phyloP scores from a whole-genome alignment of 2,888 invertebrate species.

The Acleris literana region DNA sequence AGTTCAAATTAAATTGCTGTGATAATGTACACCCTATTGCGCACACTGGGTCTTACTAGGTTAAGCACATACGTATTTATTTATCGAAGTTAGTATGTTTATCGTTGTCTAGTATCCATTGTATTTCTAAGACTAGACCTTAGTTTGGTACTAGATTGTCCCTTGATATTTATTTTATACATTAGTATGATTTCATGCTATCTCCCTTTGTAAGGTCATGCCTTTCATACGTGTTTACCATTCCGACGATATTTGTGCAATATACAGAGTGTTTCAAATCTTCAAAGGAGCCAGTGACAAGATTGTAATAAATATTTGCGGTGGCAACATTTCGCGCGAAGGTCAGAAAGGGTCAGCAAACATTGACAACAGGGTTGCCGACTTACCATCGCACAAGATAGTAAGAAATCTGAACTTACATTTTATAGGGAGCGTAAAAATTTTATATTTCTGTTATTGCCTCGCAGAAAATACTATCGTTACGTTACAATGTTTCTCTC shows the following conservation, averaged over 20 bases:
- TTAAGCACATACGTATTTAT: no score
- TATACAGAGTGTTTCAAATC: neutral
- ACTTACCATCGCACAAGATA: slow-evolving; percentile 4
- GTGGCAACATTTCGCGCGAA: neutral
- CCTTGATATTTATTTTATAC: no score
- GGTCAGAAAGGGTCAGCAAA: neutral
- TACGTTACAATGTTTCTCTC: slow-evolving; percentile 30
- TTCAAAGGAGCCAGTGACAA: neutral
- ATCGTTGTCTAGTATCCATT: no score
- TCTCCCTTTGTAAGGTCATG: no score
- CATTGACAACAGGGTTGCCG: slow-evolving; percentile 1
- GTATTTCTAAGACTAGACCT: no score
- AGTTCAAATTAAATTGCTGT: no score
- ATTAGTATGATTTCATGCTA: no score
- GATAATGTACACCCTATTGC: no score
- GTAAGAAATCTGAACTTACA: slow-evolving; percentile 33
- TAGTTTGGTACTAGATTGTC: no score
- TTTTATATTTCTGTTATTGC: slow-evolving; percentile 36
- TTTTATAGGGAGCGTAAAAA: slow-evolving; percentile 28
- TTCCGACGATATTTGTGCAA: neutral
- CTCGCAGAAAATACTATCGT: slow-evolving; percentile 26
- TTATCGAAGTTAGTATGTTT: no score
- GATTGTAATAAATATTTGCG: slow-evolving; percentile 1
- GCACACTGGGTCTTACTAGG: no score
- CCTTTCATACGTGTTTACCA: neutral